phyloP scores from a whole-genome alignment of 2,888 invertebrate genomes.

The Melieria picta region DNA sequence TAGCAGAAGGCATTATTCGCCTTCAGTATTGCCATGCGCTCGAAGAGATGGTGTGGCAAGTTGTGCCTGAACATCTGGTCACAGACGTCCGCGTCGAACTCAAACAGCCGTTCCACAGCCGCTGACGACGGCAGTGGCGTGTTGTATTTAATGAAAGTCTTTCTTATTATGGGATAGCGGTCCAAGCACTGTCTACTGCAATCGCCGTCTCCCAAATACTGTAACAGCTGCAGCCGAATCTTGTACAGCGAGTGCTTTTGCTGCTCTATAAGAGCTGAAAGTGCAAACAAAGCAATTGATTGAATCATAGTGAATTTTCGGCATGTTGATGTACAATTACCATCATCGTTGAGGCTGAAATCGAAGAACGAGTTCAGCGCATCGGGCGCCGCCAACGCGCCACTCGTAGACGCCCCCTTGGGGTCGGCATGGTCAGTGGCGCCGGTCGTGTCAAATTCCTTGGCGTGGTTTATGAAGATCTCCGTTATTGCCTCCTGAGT shows the following conservation, averaged over 20 bases:
- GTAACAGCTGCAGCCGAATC: neutral
- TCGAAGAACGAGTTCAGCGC: too few relatives aligned
- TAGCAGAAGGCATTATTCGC: too few relatives aligned
- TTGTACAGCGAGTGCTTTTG: too few relatives aligned
- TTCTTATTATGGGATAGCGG: slow-evolving; percentile 16
- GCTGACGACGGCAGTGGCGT: slow-evolving; percentile 15
- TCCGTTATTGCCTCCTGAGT: neutral
- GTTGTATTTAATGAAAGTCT: slow-evolving; percentile 15
- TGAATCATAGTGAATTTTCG: too few relatives aligned
- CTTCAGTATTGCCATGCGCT: neutral
- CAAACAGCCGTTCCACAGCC: slow-evolving; percentile 11
- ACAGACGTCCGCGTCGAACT: neutral
- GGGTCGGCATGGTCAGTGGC: too few relatives aligned
- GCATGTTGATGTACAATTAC: too few relatives aligned
- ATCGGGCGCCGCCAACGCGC: too few relatives aligned
- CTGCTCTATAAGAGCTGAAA: too few relatives aligned
- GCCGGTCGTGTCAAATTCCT: slow-evolving; percentile 12
- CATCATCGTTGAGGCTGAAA: too few relatives aligned
- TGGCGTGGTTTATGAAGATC: slow-evolving; percentile 15
- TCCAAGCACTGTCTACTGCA: neutral
- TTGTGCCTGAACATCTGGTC: slow-evolving; percentile 7
- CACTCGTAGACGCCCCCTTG: too few relatives aligned
- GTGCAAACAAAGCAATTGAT: too few relatives aligned
- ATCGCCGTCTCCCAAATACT: neutral
- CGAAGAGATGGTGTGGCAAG: slow-evolving; percentile 3